Evolutionary conservation across 1,140 invertebrate species (phyloP).

Genomic region (Samia ricini): DNA sequence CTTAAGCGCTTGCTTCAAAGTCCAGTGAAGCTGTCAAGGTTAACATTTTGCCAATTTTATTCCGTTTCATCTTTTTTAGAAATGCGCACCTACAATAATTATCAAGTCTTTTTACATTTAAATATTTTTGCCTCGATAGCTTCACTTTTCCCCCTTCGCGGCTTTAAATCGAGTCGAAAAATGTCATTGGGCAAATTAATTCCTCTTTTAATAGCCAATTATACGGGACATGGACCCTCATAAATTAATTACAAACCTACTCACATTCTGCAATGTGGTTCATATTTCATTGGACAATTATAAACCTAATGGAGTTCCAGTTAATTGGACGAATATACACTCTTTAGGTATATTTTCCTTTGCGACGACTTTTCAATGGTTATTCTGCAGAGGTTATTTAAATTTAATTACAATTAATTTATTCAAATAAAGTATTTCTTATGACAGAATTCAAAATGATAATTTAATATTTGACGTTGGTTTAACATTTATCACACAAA

Average conservation of each 20-base stretch:
- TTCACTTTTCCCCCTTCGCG: background rate
- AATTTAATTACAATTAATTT: too few species aligned
- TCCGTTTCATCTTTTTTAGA: too few species aligned
- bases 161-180: background rate
- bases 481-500: too few species aligned
- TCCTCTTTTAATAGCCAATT: slow-evolving; percentile 8
- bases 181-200: slow-evolving; percentile 6
- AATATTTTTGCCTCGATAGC: background rate
- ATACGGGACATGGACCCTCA: background rate
- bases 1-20: too few species aligned
- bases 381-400: background rate
- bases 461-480: too few species aligned
- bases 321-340: background rate
- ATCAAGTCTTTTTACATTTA: background rate
- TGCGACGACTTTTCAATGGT: background rate
- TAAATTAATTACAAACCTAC: slow-evolving; percentile 6
- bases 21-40: too few species aligned
- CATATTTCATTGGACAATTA: background rate
- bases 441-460: too few species aligned
- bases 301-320: background rate
- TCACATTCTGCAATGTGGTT: background rate
- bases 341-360: background rate
- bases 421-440: too few species aligned
- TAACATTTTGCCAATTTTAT: too few species aligned
- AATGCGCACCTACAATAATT: too few species aligned